Base-by-base conservation (phyloP, 2,113 vertebrate genomes). In the Odocoileus hemionus region DNA sequence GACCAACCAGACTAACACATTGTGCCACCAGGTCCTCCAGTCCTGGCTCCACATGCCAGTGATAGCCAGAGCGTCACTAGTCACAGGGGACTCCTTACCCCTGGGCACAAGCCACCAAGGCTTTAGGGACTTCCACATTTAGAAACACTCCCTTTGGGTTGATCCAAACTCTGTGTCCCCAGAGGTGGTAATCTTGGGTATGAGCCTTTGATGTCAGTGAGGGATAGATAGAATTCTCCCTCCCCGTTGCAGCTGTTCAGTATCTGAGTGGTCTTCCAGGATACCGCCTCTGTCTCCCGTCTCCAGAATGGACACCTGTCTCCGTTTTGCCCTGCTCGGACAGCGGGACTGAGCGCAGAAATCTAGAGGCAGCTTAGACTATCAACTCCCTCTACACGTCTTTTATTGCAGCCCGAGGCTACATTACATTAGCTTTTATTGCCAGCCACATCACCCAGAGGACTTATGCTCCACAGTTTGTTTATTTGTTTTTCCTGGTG, bases 361-460 rank as follows among this genome's bases (percentile, higher is more conserved):
- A 79, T 82, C 60, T n/a, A 76, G 78, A 80, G 70, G 84, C 55
- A 36, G 33, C 88, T 21, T 30, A 86, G 84, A 39, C 64, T 86
- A 58, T 61, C 93, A 57, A 33, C 97, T 96, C 80, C 85, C 80
- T 97, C 91, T 54, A 86, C 19, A 64, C 70, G 79, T 61, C 94
- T 90, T 96, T 97, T 95, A 93, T 89, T 94, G 96, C 82, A 93
- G 89, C 97, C 89, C 0, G 3, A 97, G 97, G 96, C 98, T 84
- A 94, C 93, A 91, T 97, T 91, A 95, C 96, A 89, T 94, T 97
- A 96, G 88, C 93, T 96, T 98, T 97, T 97, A 96, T 94, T 97
- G 91, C 96, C 94, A 97, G 96, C 36, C 93, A 74, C 93, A 83
- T 98, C 94, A 89, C 98, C 96, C 97, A 91, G 89, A 97, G 96